A percentile compares a stretch with the other conserved stretches of the same genome.
phyloP scores from a whole-genome alignment of 2,797 vertebrate species.

The Mus caroli region DNA sequence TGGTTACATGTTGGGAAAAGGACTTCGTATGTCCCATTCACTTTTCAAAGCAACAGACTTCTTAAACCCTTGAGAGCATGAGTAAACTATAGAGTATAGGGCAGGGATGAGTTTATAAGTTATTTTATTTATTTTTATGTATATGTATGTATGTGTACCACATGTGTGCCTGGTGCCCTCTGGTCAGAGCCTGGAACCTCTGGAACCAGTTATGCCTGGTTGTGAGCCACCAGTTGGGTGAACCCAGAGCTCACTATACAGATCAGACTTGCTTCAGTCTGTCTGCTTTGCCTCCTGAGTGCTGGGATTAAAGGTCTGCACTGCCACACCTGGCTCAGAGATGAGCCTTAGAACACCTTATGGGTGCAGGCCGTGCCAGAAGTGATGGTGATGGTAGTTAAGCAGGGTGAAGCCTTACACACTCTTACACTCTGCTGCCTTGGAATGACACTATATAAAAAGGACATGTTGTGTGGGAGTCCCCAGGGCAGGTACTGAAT shows the following conservation, averaged over 20 bases:
- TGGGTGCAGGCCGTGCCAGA: neutral
- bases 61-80: neutral
- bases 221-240: neutral
- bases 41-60: conserved; percentile 42
- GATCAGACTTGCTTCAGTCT: neutral
- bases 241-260: neutral
- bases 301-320: neutral
- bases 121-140: conserved; percentile 13
- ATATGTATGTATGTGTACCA: neutral
- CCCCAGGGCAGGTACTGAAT: neutral
- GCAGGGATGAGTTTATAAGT: conserved; percentile 3
- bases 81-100: conserved; percentile 13
- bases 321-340: neutral
- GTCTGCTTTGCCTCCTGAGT: neutral
- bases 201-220: neutral
- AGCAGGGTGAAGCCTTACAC: neutral
- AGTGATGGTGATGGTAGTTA: neutral
- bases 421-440: conserved; percentile 23
- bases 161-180: neutral
- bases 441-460: neutral
- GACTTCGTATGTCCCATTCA: neutral
- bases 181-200: neutral
- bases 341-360: neutral
- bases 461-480: neutral
- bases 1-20: neutral